These are phyloP conservation scores for Stenopsyche tienmushanensis DNA, from an alignment of 1,140 invertebrate species.

Conservation along the genomic window DNA sequence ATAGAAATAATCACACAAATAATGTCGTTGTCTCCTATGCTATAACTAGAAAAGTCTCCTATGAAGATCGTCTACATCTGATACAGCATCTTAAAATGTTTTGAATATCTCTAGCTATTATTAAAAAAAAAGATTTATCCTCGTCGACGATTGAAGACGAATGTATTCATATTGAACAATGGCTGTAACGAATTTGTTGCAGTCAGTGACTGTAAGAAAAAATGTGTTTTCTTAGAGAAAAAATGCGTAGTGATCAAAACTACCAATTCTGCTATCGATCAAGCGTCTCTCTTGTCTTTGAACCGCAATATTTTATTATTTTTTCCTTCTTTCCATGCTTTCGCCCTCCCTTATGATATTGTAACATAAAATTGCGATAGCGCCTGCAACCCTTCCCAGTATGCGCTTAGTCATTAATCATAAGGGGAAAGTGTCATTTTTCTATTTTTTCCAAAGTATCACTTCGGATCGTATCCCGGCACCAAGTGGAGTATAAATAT, in stretches of 20 bases:
- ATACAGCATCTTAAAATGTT: too few species aligned
- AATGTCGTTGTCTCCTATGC: too few species aligned
- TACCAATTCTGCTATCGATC: conserved; percentile 5
- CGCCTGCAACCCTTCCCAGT: conserved; percentile 8
- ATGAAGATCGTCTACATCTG: too few species aligned
- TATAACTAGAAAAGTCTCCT: too few species aligned
- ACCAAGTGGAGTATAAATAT: not conserved
- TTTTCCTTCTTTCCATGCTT: not conserved
- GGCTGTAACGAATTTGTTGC: too few species aligned
- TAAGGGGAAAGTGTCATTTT: conserved; percentile 18
- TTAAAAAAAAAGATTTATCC: too few species aligned
- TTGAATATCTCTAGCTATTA: too few species aligned
- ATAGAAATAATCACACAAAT: too few species aligned
- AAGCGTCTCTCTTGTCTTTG: conserved; percentile 16
- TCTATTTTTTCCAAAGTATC: conserved; percentile 6
- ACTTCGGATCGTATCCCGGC: conserved; percentile 1
- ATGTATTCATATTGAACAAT: too few species aligned
- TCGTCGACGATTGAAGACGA: too few species aligned
- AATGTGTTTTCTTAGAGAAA: too few species aligned
- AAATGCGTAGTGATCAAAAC: not conserved
- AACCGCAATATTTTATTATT: conserved; percentile 13
- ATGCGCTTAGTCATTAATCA: conserved; percentile 18
- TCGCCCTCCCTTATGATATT: conserved; percentile 7
- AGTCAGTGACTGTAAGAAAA: too few species aligned
- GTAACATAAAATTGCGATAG: conserved; percentile 17